These are phyloP conservation scores for Hydrolagus affinis DNA, from an alignment of 2,113 vertebrate genomes.

Conservation along the genomic window DNA sequence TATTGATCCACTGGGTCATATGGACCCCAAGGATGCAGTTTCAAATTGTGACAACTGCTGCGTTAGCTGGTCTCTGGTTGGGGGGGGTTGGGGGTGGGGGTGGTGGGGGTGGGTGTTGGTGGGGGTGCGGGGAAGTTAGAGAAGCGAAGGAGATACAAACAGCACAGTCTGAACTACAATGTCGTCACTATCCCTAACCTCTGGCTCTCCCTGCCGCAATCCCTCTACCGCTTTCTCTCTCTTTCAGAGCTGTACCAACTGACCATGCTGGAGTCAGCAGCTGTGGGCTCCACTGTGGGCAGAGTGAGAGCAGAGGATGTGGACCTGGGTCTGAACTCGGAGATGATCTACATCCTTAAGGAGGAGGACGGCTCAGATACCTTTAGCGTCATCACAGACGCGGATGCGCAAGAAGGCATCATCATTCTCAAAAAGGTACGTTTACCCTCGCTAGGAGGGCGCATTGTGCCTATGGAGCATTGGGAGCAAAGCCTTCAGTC, in stretches of 20 bases:
- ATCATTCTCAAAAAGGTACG: conserved; percentile 76
- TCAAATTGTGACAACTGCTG: background rate
- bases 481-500: too few relatives aligned
- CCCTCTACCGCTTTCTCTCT: background rate
- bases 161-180: background rate
- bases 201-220: background rate
- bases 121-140: background rate
- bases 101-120: background rate
- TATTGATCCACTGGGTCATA: too few relatives aligned
- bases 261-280: conserved; percentile 72
- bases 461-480: too few relatives aligned
- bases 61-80: background rate
- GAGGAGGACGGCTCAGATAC: conserved; percentile 69
- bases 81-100: background rate
- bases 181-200: background rate
- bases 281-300: conserved; percentile 75
- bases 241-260: conserved; percentile 92
- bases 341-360: conserved; percentile 89
- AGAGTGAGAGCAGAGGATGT: conserved; percentile 83
- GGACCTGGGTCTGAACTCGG: conserved; percentile 89
- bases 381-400: conserved; percentile 83
- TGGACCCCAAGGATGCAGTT: too few relatives aligned
- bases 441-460: background rate
- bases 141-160: background rate
- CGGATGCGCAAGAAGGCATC: conserved; percentile 82